Evolutionary conservation across 2,888 invertebrate genomes (phyloP).

Genomic region (Scrobipalpa costella): DNA sequence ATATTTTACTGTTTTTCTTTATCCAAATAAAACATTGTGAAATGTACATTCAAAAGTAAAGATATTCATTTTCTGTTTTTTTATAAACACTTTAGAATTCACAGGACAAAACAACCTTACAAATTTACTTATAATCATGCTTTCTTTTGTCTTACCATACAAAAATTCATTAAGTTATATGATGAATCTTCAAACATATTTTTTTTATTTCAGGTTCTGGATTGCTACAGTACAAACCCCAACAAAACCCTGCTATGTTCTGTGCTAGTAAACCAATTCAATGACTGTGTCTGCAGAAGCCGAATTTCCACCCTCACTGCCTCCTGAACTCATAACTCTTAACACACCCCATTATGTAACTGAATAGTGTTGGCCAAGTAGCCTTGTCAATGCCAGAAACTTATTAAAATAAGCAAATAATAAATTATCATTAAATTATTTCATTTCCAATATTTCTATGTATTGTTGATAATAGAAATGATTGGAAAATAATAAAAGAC

Average conservation of each 20-base stretch:
- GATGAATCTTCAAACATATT: no score
- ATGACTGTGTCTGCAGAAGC: conserved; percentile 78
- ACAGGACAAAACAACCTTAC: no score
- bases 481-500: background rate
- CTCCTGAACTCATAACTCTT: conserved; percentile 51
- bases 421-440: background rate
- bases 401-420: no score
- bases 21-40: background rate
- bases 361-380: background rate
- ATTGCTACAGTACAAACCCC: conserved; percentile 73
- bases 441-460: background rate
- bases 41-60: background rate
- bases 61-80: no score
- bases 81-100: no score
- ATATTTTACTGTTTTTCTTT: background rate
- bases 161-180: no score
- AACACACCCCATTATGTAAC: conserved; percentile 23
- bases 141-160: no score
- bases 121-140: no score
- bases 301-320: conserved; percentile 68
- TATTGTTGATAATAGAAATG: background rate
- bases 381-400: background rate
- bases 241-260: conserved; percentile 71
- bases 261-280: conserved; percentile 75
- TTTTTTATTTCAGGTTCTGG: conserved; percentile 58